Evolutionary conservation across 2,797 vertebrate species (phyloP), one percentile per base, ranked within the genome.

Genomic region (Alauda arvensis): DNA sequence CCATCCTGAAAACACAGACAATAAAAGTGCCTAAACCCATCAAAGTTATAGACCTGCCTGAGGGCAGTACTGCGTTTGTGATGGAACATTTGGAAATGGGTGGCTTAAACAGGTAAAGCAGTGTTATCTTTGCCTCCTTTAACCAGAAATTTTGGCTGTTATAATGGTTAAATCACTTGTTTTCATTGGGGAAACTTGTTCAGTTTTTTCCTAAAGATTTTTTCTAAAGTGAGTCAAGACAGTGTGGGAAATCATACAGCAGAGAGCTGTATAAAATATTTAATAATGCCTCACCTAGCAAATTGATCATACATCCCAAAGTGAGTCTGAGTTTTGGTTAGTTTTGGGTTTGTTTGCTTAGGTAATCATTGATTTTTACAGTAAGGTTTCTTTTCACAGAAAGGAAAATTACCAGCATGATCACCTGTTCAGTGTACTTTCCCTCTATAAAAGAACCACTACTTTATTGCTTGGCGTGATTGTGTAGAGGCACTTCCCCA

Each of bases 61-160:
- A 85, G 10, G 96, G 97, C 6, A 97, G 96, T 66, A 97, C 98
- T 46, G 69, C 97, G 5, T 96, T 99, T 43, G 98, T 98, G 56
- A 99, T 99, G 98, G 98, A 99, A 75, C 98, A 99, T 67, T 71
- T 99, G 91, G 98, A 99, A 88, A 99, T 99, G 98, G 95, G 91
- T 67, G 86, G 97, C 57, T 96, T 99, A 24, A 98, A 83, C 96
- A 99, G 98, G 99, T 99, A 94, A 48, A 81, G 28, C 29, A 11
- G 13, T 51, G 8, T 55, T 31, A 10, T 37, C 52, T 31, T 59
- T 81, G 42, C 17, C 49, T 49, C 4, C 17, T 83, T 71, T 42
- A 43, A 39, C 3, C 18, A 56, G 52, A 71, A 68, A 20, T 61
- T n/a, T 52, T 68, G 21, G 14, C 16, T 70, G 1, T 46, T 62